Conservation (phyloP, 2,113 vertebrate species). For the Turdus rufiventris region DNA sequence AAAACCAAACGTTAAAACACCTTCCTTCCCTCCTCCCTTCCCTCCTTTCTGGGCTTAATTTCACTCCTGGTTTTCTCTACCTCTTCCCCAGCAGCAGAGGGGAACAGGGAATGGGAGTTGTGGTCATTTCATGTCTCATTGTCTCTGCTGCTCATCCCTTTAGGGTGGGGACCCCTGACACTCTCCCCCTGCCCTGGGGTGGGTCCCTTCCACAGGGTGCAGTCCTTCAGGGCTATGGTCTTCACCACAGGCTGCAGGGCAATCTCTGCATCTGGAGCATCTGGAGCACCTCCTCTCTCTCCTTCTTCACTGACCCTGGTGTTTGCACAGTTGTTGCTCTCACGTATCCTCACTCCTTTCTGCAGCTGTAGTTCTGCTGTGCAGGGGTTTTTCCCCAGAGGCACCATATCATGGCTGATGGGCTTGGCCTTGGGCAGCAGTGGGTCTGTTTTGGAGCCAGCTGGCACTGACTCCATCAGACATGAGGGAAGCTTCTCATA, state of each 20-base stretch:
- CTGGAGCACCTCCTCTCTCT: not conserved
- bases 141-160: not conserved
- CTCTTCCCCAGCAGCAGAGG: not conserved
- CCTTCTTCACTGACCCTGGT: not conserved
- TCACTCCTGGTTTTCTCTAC: not conserved
- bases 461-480: fast-evolving
- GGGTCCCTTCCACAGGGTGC: not conserved
- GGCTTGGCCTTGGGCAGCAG: not conserved
- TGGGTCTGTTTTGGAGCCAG: not conserved
- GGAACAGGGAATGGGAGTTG: fast-evolving
- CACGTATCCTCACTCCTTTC: not conserved
- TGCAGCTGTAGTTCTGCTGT: not conserved
- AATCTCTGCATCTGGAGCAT: not conserved
- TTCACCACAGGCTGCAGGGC: not conserved
- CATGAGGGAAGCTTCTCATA: not conserved
- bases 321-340: not conserved
- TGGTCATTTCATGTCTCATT: fast-evolving
- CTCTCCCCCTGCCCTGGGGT: no score
- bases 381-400: not conserved
- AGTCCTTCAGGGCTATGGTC: not conserved
- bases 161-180: not conserved
- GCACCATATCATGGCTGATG: no score
- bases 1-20: not conserved
- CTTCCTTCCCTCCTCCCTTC: not conserved
- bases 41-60: not conserved